These are phyloP conservation scores for Netelia melanura DNA, from an alignment of 2,888 invertebrate species.

Conservation along the genomic window DNA sequence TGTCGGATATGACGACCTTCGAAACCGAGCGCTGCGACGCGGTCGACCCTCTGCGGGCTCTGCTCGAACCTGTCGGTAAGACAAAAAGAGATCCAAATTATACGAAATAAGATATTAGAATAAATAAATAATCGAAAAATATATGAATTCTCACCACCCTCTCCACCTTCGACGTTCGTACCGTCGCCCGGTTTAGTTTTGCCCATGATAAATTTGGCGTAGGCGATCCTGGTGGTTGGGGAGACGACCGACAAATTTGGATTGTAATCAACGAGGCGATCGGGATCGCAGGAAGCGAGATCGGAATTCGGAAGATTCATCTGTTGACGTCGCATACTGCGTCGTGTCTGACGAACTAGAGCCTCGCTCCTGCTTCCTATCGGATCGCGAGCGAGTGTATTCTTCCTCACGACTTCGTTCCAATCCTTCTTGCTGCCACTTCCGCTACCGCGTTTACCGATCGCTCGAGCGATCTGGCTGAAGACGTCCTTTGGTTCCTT, in stretches of 20 bases:
- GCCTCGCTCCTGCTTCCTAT: constrained; percentile 92
- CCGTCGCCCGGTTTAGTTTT: constrained; percentile 85
- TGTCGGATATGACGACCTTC: constrained; percentile 63
- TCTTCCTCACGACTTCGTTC: constrained; percentile 93
- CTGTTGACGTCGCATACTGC: constrained; percentile 90
- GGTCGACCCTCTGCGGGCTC: not conserved
- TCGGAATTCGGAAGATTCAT: constrained; percentile 88
- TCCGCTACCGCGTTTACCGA: constrained; percentile 87
- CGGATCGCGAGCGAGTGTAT: constrained; percentile 90
- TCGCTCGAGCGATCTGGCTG: constrained; percentile 92
- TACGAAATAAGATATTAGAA: not conserved
- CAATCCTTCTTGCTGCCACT: constrained; percentile 89
- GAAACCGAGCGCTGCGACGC: constrained; percentile 69
- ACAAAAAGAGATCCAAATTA: not conserved
- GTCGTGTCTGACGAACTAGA: constrained; percentile 88
- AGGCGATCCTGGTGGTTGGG: constrained; percentile 92
- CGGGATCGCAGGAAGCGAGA: constrained; percentile 90
- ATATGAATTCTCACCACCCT: constrained; percentile 54
- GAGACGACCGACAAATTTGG: constrained; percentile 91
- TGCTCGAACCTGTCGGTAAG: not conserved
- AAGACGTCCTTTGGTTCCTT: constrained; percentile 92
- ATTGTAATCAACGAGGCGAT: constrained; percentile 92
- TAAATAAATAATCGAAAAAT: not conserved
- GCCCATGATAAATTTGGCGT: constrained; percentile 94
- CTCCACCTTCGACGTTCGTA: constrained; percentile 44